Evolutionary conservation across 1,140 invertebrate genomes (phyloP), one percentile per base, ranked within the genome.

Genomic region (Pinna nobilis): DNA sequence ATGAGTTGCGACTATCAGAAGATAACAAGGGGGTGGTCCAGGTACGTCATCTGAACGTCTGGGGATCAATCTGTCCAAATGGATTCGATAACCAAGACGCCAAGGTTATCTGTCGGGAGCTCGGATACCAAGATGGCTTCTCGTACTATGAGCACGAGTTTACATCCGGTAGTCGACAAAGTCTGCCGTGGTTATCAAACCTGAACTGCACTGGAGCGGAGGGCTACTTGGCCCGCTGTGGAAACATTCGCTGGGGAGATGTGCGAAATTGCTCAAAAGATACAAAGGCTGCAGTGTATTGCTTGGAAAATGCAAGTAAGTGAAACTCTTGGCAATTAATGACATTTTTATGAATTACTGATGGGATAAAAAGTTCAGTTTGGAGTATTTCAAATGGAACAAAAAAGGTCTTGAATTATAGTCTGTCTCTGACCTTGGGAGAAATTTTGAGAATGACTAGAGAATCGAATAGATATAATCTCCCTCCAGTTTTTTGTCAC

Each of bases 11-110:
- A 64, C 33, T 68, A 37, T 33, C 53, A 49, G 55, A 71, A 51
- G 60, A 70, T 41, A 55, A 68, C 53, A 49, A 63, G 64, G 61
- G 70, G 35, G 51, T 73, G 20, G 77, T 78, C n/a, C 60, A 77
- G 32, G 79, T 82, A 11, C 67, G 69, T 18, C 65, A 82, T 67
- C 51, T 84, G 33, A 79, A 77, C 39, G 76, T 82, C 15, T 77
- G 80, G 72, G 86, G 86, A 23, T 68, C 75, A 30, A 81, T 88
- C 13, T 88, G 86, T 67, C 59, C 75, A 15, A 76, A 82, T 60
- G 81, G 80, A 1, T 87, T 83, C 66, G 79, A 83, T 44, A 76
- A 83, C 66, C 79, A 77, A n/a, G 84, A 82, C 71, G 86, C 85
- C 9, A 76, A 61, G 13, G 86, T 88, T 20, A 71, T 83, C 18